phyloP scores from a whole-genome alignment of 1,140 invertebrate genomes.

The Anoplolepis gracilipes region DNA sequence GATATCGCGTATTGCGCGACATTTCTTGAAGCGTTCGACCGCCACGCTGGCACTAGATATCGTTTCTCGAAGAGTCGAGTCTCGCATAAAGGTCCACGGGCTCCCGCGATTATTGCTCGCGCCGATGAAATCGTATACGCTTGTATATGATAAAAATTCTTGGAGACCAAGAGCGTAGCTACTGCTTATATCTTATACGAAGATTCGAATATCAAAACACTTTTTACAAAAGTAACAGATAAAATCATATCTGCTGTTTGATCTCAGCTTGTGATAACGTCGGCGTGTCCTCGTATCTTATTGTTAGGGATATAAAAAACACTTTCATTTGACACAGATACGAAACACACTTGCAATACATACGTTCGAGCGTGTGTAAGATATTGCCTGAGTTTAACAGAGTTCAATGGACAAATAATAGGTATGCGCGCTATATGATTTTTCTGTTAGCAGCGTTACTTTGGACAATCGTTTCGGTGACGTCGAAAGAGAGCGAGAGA shows the following conservation, averaged over 20 bases:
- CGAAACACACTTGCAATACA: not conserved
- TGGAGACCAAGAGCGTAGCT: not conserved
- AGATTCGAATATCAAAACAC: not conserved
- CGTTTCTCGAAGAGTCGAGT: not conserved
- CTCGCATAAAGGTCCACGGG: not conserved
- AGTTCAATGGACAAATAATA: conserved; percentile 46
- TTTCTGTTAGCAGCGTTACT: not conserved
- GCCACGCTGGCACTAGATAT: not conserved
- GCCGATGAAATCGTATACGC: not conserved
- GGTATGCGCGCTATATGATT: conserved; percentile 2
- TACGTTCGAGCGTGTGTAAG: not conserved
- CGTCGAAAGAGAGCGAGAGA: not conserved
- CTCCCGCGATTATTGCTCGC: conserved; percentile 10
- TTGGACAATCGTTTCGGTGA: not conserved
- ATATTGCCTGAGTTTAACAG: conserved; percentile 26
- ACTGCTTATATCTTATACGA: not conserved
- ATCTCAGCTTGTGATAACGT: conserved; percentile 14
- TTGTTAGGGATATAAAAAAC: not conserved
- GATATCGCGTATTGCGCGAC: conserved; percentile 37
- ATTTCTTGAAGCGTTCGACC: not conserved
- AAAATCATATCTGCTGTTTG: conserved; percentile 3
- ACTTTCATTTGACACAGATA: not conserved
- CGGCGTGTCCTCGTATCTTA: conserved; percentile 19
- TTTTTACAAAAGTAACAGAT: conserved; percentile 17
- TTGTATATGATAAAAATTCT: not conserved